Base-by-base conservation (phyloP, 2,113 vertebrate genomes). In the Leptocoma aspasia region DNA sequence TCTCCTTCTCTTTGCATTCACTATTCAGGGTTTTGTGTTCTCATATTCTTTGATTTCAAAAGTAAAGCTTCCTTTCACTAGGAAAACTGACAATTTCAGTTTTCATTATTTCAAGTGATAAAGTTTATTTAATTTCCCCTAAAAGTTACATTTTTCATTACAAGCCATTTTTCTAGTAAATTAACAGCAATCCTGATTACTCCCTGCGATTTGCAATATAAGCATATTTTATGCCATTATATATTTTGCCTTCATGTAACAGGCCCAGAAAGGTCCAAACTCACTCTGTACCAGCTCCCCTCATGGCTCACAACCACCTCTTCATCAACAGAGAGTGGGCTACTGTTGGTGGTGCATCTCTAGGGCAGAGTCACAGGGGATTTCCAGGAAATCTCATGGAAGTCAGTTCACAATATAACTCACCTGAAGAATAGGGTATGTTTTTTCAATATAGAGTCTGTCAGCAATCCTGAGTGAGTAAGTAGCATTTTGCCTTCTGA, bases 381-480 rank as follows among this genome's bases (percentile, higher is more conserved):
- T 37, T 85, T 53, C 28, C 6, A 15, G 11, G 19, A 37, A 85
- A 30, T 47, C 33, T 71, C 3, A 1, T 15, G 33, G 30, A 79
- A 41, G 9, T 61, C 59, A 63, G 10, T 44, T 82, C 13, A 26
- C 21, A 39, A 4, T 12, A n/a, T 16, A 53, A 95, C 95, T 95
- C 78, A 96, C 95, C 92, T 69, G 41, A n/a, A 94, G 90, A 84
- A 95, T 4, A 0, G 94, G 60, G 47, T 61, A 94, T 50, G 87
- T 78, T 70, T 94, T 89, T 5, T 96, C 95, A 41, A 93, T 44
- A 4, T 94, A 96, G 42, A 96, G 37, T 49, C 78, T 93, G 37
- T 96, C 88, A 73, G 90, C 82, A 0, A 94, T 81, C 81, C 87
- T 60, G 37, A 96, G 90, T 3, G 73, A 81, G 47, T 95, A 26